These are phyloP conservation scores for Pluvialis apricaria DNA, from an alignment of 2,113 vertebrate species.

Conservation along the genomic window DNA sequence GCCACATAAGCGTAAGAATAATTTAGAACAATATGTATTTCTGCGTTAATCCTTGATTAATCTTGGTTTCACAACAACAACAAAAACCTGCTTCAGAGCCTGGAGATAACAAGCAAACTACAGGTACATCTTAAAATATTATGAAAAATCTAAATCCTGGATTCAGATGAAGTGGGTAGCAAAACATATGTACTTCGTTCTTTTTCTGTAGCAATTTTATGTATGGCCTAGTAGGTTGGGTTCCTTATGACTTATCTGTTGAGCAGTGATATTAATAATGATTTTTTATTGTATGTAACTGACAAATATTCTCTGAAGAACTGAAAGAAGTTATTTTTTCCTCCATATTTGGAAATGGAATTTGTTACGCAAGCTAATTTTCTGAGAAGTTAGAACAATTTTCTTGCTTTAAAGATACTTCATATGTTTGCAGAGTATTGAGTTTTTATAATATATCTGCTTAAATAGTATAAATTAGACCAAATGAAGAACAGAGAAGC, in stretches of 20 bases:
- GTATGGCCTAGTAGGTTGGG: not conserved
- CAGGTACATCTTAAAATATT: not conserved
- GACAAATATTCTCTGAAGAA: not conserved
- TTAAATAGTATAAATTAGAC: not conserved
- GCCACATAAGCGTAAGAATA: not conserved
- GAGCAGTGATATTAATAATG: not conserved
- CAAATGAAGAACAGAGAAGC: not conserved
- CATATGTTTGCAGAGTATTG: not conserved
- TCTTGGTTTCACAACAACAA: not conserved
- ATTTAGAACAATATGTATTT: not conserved
- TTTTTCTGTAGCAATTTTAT: not conserved
- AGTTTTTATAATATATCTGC: not conserved
- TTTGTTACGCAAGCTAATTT: not conserved
- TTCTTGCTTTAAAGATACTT: not conserved
- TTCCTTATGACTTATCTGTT: not conserved
- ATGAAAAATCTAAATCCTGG: not conserved
- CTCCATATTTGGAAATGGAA: not conserved
- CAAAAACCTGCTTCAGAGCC: not conserved
- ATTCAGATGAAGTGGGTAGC: not conserved
- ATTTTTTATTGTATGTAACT: not conserved
- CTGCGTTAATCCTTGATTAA: not conserved
- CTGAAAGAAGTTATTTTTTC: not conserved
- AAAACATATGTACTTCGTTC: not conserved
- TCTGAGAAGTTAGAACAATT: not conserved
- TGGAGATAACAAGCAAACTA: not conserved